Evolutionary conservation across 2,888 invertebrate species (phyloP).

Genomic region (Philereme transversata): DNA sequence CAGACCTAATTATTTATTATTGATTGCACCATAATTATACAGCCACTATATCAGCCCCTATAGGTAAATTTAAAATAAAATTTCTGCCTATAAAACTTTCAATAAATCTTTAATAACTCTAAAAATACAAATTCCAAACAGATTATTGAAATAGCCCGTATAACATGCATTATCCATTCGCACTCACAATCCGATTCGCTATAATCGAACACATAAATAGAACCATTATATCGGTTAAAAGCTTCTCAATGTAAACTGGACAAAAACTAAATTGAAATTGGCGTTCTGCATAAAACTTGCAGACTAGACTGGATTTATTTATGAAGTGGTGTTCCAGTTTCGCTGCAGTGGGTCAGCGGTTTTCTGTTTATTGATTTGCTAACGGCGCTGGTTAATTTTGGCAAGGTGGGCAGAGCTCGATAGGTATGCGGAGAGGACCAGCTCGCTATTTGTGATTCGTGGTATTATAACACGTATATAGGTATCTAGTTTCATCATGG

Average conservation of each 20-base stretch:
- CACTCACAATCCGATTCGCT: not conserved
- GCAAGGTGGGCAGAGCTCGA: slow-evolving; percentile 47
- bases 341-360: slow-evolving; percentile 71
- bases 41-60: too few species aligned
- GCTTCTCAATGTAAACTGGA: slow-evolving; percentile 34
- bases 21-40: too few species aligned
- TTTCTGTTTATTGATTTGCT: slow-evolving; percentile 77
- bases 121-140: slow-evolving; percentile 5
- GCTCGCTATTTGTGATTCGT: not conserved
- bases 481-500: not conserved
- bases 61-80: too few species aligned
- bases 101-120: not conserved
- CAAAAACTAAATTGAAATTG: slow-evolving; percentile 60
- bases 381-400: slow-evolving; percentile 74
- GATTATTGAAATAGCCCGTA: slow-evolving; percentile 12
- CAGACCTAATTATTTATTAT: too few species aligned
- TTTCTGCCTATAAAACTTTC: not conserved
- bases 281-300: slow-evolving; percentile 66
- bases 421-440: slow-evolving; percentile 16
- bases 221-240: slow-evolving; percentile 33
- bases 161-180: slow-evolving; percentile 18
- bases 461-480: not conserved
- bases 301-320: slow-evolving; percentile 67
- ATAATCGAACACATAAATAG: slow-evolving; percentile 19
- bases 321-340: slow-evolving; percentile 73